Percentiles rank a stretch among this genome's conserved stretches.
Conservation (phyloP, 2,797 vertebrate species). For the Anguilla pacifica region DNA sequence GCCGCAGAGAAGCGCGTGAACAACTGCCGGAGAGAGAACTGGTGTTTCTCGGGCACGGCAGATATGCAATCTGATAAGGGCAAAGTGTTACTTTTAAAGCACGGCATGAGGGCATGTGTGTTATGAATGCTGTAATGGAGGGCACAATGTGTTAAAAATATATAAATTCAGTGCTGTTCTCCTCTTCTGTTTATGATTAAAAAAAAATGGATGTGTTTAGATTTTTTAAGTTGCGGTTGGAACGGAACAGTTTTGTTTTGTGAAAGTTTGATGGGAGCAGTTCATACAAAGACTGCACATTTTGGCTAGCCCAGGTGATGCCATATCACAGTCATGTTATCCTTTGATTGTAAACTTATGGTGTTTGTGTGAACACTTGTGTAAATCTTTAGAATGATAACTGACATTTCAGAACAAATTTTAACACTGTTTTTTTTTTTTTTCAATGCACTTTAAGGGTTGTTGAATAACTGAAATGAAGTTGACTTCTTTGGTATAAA, state of each 20-base stretch:
- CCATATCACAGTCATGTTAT: not conserved
- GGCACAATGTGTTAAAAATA: not conserved
- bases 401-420: not conserved
- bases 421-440: not conserved
- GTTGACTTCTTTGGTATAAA: not conserved
- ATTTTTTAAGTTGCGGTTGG: not conserved
- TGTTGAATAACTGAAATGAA: not conserved
- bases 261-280: not conserved
- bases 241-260: not conserved
- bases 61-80: conserved; percentile 3
- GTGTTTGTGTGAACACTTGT: not conserved
- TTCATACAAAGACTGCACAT: not conserved
- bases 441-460: not conserved
- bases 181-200: not conserved
- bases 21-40: not conserved
- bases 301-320: not conserved
- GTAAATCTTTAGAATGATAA: not conserved
- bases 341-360: not conserved
- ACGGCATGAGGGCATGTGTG: not conserved
- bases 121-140: not conserved
- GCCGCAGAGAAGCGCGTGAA: not conserved
- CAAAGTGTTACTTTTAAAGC: not conserved
- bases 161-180: not conserved
- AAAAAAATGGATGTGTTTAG: not conserved
- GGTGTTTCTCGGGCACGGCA: not conserved